A percentile compares a stretch with the other conserved stretches of the same genome.
These are phyloP conservation scores for Monomorium pharaonis DNA, from an alignment of 1,140 invertebrate genomes.

Conservation along the genomic window DNA sequence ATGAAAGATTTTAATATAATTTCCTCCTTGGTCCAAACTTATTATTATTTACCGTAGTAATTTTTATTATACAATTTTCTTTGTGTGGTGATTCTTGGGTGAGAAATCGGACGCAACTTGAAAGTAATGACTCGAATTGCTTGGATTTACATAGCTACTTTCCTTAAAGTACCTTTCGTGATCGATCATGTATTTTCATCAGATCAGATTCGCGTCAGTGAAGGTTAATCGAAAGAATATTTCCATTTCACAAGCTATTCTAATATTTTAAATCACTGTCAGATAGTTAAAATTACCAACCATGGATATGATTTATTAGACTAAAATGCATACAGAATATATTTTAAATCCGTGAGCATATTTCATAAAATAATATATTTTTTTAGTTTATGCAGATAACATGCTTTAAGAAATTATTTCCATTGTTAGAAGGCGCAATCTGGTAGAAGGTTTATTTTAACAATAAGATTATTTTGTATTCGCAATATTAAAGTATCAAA, in stretches of 20 bases:
- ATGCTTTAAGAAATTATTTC: not conserved
- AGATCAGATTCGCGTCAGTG: not conserved
- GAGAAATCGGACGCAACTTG: not conserved
- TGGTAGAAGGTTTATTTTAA: not conserved
- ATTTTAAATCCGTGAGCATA: not conserved
- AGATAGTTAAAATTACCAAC: too few species aligned
- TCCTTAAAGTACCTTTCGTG: not conserved
- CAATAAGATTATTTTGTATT: not conserved
- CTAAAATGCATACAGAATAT: not conserved
- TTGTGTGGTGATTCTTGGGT: too few species aligned
- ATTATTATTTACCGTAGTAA: too few species aligned
- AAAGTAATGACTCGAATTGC: not conserved
- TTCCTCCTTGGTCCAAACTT: too few species aligned
- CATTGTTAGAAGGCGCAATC: not conserved
- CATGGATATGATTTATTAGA: not conserved
- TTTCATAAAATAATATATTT: not conserved
- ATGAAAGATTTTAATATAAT: too few species aligned
- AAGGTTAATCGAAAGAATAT: not conserved
- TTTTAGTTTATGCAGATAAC: not conserved
- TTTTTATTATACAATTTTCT: too few species aligned
- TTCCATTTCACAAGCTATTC: slow-evolving; percentile 3
- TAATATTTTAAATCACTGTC: not conserved
- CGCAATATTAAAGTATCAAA: not conserved
- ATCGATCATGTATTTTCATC: slow-evolving; percentile 18
- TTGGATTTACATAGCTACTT: not conserved